Percentiles rank a stretch among this genome's conserved stretches.
phyloP scores from a whole-genome alignment of 2,888 invertebrate genomes.

The Tiliacea aurago region DNA sequence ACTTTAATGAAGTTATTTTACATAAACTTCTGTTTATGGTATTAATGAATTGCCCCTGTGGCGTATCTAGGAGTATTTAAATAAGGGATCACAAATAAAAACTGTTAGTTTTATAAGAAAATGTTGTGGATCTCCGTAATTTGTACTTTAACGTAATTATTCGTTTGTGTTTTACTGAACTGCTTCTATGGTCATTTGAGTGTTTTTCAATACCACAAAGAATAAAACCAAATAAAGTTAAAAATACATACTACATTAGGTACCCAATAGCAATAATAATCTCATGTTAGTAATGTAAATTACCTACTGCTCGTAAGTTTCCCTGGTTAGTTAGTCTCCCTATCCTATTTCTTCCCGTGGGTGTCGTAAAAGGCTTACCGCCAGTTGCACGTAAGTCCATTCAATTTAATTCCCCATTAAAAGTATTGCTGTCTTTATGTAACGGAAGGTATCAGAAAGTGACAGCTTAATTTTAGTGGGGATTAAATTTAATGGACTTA shows the following conservation, averaged over 20 bases:
- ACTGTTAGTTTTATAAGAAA: background rate
- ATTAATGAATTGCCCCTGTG: slow-evolving; percentile 24
- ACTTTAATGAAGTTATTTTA: slow-evolving; percentile 48
- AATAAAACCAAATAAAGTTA: background rate
- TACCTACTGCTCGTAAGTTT: background rate
- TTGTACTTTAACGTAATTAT: background rate
- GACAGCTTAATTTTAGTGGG: no score
- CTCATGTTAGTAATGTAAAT: background rate
- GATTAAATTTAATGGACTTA: no score
- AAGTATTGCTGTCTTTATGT: no score
- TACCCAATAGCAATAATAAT: background rate
- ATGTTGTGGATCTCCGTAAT: background rate
- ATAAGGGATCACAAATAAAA: background rate
- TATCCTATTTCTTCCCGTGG: no score
- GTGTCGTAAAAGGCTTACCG: no score
- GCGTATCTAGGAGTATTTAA: background rate
- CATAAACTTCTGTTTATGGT: slow-evolving; percentile 19
- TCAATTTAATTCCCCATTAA: no score
- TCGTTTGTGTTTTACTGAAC: background rate
- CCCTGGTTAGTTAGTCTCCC: no score
- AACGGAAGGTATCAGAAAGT: no score
- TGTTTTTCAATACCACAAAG: background rate
- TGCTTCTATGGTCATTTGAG: background rate
- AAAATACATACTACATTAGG: background rate
- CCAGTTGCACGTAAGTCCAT: no score